Percentiles rank a stretch among this genome's conserved stretches.
These are phyloP conservation scores for Tyria jacobaeae DNA, from an alignment of 2,888 invertebrate species.

Conservation along the genomic window DNA sequence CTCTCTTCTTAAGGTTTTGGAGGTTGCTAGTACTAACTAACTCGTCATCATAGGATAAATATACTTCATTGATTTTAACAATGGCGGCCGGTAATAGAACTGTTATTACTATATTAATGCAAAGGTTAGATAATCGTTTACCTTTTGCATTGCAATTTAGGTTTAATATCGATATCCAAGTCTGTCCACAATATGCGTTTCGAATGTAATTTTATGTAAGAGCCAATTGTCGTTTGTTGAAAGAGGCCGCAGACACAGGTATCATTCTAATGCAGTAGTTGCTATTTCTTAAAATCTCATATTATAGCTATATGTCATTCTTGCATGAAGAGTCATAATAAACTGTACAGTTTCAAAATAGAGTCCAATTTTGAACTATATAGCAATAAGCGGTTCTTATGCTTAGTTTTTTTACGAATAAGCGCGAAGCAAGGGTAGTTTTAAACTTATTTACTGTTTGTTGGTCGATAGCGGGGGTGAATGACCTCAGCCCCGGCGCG, in stretches of 20 bases:
- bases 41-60: neutral
- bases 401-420: slow-evolving; percentile 26
- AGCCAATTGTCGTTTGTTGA: no score
- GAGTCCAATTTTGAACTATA: slow-evolving; percentile 2
- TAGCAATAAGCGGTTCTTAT: slow-evolving; percentile 14
- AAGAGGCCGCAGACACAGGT: no score
- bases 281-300: no score
- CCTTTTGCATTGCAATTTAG: no score
- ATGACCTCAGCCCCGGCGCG: slow-evolving; percentile 61
- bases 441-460: slow-evolving; percentile 47
- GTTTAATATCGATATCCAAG: no score
- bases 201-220: no score
- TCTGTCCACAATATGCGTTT: no score
- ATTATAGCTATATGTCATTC: neutral
- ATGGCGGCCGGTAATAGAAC: neutral
- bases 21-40: no score
- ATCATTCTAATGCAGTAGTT: no score
- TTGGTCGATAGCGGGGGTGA: slow-evolving; percentile 57
- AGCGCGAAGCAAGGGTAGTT: slow-evolving; percentile 33
- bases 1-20: no score
- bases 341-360: slow-evolving; percentile 4
- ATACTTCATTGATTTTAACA: neutral
- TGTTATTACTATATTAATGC: no score
- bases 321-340: neutral
- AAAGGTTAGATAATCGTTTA: no score